Evolutionary conservation across 2,113 vertebrate genomes (phyloP).

Genomic region (Rhegmatorhina hoffmannsi): DNA sequence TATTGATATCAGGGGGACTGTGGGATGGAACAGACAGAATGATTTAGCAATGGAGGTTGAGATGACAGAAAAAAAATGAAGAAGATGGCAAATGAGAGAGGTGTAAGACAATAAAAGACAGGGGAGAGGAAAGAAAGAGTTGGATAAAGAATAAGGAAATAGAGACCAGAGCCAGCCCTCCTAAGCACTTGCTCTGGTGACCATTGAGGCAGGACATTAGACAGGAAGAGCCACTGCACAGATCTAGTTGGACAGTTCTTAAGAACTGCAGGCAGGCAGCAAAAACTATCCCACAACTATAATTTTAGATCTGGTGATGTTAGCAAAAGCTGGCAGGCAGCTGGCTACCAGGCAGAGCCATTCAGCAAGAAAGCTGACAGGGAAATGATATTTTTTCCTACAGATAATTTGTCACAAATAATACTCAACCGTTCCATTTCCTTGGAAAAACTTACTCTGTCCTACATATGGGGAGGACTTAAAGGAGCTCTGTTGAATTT

Average conservation of each 20-base stretch:
- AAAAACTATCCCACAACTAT: neutral
- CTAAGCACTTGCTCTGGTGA: neutral
- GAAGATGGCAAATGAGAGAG: neutral
- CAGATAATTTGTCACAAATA: constrained; percentile 12
- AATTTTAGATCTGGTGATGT: constrained; percentile 32
- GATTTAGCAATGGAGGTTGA: neutral
- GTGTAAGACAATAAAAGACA: neutral
- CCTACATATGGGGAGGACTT: neutral
- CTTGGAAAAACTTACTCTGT: neutral
- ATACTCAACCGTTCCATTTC: neutral
- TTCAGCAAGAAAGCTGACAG: constrained; percentile 33
- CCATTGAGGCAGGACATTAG: neutral
- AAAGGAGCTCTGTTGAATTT: neutral
- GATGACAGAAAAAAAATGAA: neutral
- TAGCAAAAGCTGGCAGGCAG: constrained; percentile 28
- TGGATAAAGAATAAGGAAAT: neutral
- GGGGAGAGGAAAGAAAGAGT: neutral
- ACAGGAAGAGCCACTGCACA: neutral
- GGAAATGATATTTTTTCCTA: neutral
- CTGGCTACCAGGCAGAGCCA: constrained; percentile 9
- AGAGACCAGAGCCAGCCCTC: neutral
- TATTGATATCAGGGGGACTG: neutral
- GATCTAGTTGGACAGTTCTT: neutral
- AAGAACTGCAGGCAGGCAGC: neutral
- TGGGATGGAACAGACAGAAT: neutral